A percentile compares a stretch with the other conserved stretches of the same genome.
These are phyloP conservation scores for Carduelis carduelis DNA, from an alignment of 2,797 vertebrate genomes.

Conservation along the genomic window DNA sequence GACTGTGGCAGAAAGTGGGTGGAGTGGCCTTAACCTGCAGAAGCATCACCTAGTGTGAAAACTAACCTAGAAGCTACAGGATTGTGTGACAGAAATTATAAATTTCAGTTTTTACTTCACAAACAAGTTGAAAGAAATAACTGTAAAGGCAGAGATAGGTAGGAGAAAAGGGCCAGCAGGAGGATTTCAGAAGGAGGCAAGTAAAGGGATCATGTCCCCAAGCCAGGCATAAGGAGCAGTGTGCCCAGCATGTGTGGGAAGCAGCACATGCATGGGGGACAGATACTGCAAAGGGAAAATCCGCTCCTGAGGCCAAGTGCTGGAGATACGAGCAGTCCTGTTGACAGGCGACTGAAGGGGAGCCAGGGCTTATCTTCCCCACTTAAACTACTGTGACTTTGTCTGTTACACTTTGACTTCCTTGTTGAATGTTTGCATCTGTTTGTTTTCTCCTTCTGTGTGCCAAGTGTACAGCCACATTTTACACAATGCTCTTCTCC, in stretches of 20 bases:
- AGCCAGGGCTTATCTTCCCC: constrained; percentile 13
- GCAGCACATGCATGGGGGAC: background rate
- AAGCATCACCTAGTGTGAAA: background rate
- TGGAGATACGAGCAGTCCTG: background rate
- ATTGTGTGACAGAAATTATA: background rate
- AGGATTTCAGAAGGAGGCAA: background rate
- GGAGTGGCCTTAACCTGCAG: background rate
- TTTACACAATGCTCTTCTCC: background rate
- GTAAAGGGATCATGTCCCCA: background rate
- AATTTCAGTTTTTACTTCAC: background rate
- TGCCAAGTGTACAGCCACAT: background rate
- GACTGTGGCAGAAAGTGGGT: background rate
- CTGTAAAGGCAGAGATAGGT: background rate
- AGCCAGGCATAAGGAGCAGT: background rate
- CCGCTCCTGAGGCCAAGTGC: rapidly evolving
- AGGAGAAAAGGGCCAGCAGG: background rate
- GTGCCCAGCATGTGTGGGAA: background rate
- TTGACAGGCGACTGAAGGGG: constrained; percentile 11
- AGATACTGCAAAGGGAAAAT: background rate
- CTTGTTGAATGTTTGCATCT: background rate
- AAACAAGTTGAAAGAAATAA: background rate
- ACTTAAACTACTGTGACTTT: background rate
- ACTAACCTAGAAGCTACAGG: background rate
- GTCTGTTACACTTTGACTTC: background rate
- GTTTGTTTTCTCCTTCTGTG: background rate